phyloP scores from a whole-genome alignment of 2,797 vertebrate genomes.

The Cuculus canorus region DNA sequence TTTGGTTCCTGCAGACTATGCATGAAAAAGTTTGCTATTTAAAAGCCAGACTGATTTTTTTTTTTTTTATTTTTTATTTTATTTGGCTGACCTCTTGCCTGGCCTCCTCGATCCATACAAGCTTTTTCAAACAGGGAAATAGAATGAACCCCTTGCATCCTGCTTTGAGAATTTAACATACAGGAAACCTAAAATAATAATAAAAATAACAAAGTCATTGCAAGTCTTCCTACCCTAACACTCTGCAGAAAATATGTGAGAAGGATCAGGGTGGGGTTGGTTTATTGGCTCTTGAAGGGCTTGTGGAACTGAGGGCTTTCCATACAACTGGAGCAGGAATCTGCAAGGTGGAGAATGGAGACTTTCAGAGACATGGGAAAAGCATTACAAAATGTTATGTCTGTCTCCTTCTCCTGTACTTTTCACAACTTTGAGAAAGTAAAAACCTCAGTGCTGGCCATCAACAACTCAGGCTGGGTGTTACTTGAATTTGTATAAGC shows the following conservation, averaged over 20 bases:
- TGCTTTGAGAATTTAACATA: background rate
- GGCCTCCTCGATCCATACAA: background rate
- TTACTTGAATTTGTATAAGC: background rate
- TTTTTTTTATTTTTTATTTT: background rate
- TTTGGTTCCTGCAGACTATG: conserved; percentile 47
- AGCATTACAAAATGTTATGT: background rate
- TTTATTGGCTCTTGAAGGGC: background rate
- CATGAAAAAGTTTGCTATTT: conserved; percentile 39
- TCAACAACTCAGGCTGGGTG: background rate
- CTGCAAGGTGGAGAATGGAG: background rate
- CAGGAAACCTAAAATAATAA: background rate
- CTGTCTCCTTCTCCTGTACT: background rate
- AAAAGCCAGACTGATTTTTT: conserved; percentile 30
- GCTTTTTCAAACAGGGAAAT: background rate
- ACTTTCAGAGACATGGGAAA: background rate
- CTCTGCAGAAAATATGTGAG: background rate
- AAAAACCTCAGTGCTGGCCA: background rate
- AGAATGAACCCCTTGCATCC: background rate
- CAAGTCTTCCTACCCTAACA: background rate
- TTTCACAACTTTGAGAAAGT: background rate
- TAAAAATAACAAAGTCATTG: background rate
- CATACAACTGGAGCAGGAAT: background rate
- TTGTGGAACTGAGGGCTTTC: background rate
- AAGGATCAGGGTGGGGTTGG: background rate
- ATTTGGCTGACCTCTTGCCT: background rate